Base-by-base conservation (phyloP, 2,888 invertebrate genomes). In the Calliphora vomitoria region DNA sequence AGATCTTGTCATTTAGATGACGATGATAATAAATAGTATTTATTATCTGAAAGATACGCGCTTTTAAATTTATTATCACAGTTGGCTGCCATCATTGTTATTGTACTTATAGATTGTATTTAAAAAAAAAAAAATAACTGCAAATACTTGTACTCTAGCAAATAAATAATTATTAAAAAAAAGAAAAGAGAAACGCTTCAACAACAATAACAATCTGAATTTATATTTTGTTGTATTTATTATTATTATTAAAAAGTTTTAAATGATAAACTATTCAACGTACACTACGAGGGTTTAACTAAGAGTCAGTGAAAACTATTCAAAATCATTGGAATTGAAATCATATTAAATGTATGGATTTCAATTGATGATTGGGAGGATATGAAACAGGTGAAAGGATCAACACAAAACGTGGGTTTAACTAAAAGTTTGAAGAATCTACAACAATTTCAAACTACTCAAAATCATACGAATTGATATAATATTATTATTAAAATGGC, bases 61-160 rank as follows among this genome's bases (percentile, higher is more conserved):
- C 68, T 85, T 71, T 60, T 44, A 82, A 55, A 68, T 64, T 55
- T 82, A 88, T 90, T 90, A 88, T 90, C 90, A 89, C 90, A 89
- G 91, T 90, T 90, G 89, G 89, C 18, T 58, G 44, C 13, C 71
- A 41, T 71, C 18, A 47, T 62, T 60, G 1, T 8, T 69, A n/a
- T 68, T 68, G 41, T 69, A 68, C 47, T 20, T 20, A 58, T 44
- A 68, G 25, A 79, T 68, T 35, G 15, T 71, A 20, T 15, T 58
- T 60, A 25, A 60, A 60, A 44, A 74, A 10, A 31, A 35, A 64
- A 38, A 8, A 10, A 53, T 31, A 0, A 64, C 64, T 66, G 38
- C 20, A 66, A 20, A 66, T 66, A 44, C 20, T 66, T 66, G 18
- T 66, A 41, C 64, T 41, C 18, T 66, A 11, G 41, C 18, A 41